Evolutionary conservation across 2,888 invertebrate genomes (phyloP), one percentile per base, ranked within the genome.

Genomic region (Pammene aurita): DNA sequence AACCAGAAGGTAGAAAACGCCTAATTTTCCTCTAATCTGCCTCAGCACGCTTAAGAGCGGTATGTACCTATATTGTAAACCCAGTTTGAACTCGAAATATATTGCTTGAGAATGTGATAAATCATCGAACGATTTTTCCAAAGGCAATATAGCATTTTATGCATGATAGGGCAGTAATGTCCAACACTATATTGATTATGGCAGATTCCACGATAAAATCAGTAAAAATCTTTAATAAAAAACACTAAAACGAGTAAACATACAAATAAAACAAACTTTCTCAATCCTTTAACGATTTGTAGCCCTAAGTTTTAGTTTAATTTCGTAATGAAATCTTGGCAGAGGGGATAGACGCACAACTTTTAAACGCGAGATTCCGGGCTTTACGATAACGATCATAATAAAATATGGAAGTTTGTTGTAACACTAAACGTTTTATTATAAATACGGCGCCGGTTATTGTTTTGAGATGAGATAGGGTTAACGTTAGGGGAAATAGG

Each of bases 321-420:
- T 90, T 90, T 84, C 81, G 84, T 88, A 90, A 90, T 88, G 85
- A 86, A 91, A 89, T 88, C 85, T 82, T 79, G 42, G 58, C 67
- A 72, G 63, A 75, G 75, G 77, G 76, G 77, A 75, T 74, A 78
- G 82, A 75, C 72, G 77, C 68, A 72, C 63, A 82, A 91, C 88
- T 90, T 90, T 90, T 90, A 90, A 89, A 86, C 83, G 82, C 80
- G 78, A 80, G 80, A 83, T 82, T 86, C 83, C 80, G 76, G 78
- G 76, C 77, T 92, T 91, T 91, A 92, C 90, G 91, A 92, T 92
- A 91, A 92, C 88, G 90, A 90, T 90, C 89, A 82, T 84, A 89
- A 91, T 92, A 92, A 92, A 92, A 92, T 92, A 92, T 92, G 90
- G 88, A 91, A 92, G 84, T 92, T 92, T 90, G 88, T 88, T 87